Evolutionary conservation across 2,797 vertebrate genomes (phyloP).

Genomic region (Pipistrellus nathusii): DNA sequence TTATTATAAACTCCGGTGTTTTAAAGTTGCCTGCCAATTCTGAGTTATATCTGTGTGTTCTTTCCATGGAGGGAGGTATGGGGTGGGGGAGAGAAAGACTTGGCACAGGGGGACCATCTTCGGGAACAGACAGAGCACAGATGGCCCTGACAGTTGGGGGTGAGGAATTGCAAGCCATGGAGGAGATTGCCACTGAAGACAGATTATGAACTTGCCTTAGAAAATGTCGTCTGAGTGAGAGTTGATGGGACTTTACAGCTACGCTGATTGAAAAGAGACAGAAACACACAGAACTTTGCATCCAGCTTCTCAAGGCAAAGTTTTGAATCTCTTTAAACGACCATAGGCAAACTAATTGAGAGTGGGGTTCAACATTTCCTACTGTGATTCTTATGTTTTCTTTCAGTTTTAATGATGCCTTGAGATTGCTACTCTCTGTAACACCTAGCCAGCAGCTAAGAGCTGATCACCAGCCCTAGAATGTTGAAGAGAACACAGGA

Average conservation of each 20-base stretch:
- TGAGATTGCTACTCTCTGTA: neutral
- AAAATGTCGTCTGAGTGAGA: constrained; percentile 22
- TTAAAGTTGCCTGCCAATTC: constrained; percentile 69
- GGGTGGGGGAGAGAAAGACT: constrained; percentile 14
- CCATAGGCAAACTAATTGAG: neutral
- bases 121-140: constrained; percentile 38
- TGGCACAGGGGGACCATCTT: constrained; percentile 56
- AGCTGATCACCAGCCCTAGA: neutral
- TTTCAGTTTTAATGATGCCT: neutral
- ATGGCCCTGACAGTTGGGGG: constrained; percentile 70
- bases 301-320: neutral
- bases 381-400: neutral
- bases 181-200: constrained; percentile 34
- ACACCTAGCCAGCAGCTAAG: neutral
- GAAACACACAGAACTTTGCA: neutral
- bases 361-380: neutral
- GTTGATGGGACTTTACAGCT: neutral
- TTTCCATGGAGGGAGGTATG: constrained; percentile 28
- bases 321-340: neutral
- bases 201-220: constrained; percentile 44
- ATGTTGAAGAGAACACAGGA: neutral
- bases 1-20: constrained; percentile 33
- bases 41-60: constrained; percentile 62
- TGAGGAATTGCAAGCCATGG: neutral
- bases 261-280: neutral